Conservation (phyloP, 2,888 invertebrate genomes). For the Caenorhabditis wallacei region DNA sequence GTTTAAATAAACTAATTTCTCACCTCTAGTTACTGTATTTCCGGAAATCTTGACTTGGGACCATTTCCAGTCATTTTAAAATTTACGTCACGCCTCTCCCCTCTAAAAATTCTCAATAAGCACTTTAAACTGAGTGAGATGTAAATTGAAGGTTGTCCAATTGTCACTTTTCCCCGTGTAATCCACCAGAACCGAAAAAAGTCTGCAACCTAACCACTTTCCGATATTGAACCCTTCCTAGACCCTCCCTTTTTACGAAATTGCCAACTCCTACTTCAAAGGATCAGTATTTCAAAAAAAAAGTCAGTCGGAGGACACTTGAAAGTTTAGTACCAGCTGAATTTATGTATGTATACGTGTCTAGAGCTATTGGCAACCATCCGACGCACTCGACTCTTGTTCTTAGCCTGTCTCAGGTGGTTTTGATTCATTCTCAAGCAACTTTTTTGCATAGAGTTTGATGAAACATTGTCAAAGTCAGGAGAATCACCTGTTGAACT, state of each 20-base stretch:
- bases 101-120: background rate
- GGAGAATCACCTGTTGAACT: conserved; percentile 1
- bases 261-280: background rate
- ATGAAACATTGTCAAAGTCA: background rate
- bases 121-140: conserved; percentile 11
- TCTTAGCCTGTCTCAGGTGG: background rate
- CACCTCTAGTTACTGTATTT: no score
- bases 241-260: background rate
- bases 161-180: conserved; percentile 23
- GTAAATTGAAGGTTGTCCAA: conserved; percentile 31
- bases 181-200: no score
- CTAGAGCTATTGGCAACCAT: conserved; percentile 43
- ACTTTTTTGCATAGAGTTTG: background rate
- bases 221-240: background rate
- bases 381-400: conserved; percentile 29
- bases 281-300: no score
- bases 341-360: conserved; percentile 34
- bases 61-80: background rate
- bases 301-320: no score
- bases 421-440: conserved; percentile 32
- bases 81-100: conserved; percentile 4
- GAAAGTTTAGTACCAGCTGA: conserved; percentile 28
- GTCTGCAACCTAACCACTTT: conserved; percentile 24
- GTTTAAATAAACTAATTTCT: no score
- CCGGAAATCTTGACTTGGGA: no score